A percentile compares a stretch with the other conserved stretches of the same genome.
phyloP scores from a whole-genome alignment of 2,888 invertebrate species.

The Nasonovia ribisnigri region DNA sequence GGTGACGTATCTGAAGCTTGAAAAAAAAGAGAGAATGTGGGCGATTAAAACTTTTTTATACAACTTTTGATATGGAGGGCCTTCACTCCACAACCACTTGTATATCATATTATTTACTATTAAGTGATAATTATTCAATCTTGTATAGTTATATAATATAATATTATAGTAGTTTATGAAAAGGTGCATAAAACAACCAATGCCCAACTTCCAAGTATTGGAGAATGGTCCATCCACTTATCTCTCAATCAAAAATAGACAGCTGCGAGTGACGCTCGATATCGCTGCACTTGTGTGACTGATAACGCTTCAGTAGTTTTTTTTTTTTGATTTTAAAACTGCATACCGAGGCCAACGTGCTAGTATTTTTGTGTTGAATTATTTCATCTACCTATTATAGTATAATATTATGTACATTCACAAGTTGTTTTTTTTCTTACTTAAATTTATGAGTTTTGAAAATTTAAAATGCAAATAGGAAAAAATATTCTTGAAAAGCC shows the following conservation, averaged over 20 bases:
- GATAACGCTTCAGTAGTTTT: background rate
- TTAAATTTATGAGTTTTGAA: background rate
- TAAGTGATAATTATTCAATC: too few relatives aligned
- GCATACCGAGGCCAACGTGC: background rate
- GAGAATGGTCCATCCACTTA: background rate
- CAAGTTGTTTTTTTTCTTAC: background rate
- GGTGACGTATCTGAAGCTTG: background rate
- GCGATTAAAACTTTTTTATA: background rate
- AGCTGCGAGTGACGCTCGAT: background rate
- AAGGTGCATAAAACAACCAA: background rate
- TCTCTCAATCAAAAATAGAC: background rate
- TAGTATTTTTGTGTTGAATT: background rate
- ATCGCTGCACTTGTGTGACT: background rate
- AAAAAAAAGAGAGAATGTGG: fast-evolving
- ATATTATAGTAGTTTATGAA: background rate
- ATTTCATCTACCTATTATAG: background rate
- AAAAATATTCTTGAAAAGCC: constrained; percentile 22
- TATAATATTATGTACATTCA: background rate
- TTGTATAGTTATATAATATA: background rate
- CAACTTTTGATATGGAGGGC: background rate
- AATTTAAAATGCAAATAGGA: background rate
- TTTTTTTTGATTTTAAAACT: background rate
- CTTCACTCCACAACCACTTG: background rate
- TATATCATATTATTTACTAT: background rate
- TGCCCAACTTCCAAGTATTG: background rate